A percentile compares a stretch with the other conserved stretches of the same genome.
These are phyloP conservation scores for Struthio camelus DNA, from an alignment of 2,113 vertebrate species.

Conservation along the genomic window DNA sequence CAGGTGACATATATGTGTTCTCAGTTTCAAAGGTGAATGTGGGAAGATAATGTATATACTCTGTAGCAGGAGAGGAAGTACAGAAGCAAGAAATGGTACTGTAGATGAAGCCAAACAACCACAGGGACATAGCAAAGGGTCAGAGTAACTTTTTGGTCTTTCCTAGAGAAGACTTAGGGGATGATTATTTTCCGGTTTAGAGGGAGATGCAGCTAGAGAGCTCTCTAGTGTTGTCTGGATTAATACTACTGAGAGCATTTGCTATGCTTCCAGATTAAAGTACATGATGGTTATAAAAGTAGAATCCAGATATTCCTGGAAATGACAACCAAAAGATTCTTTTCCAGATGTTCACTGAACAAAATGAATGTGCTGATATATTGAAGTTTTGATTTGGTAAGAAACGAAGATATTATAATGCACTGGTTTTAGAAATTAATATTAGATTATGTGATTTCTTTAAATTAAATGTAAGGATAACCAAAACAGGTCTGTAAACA, in stretches of 20 bases:
- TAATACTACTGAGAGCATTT: neutral
- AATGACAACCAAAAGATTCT: neutral
- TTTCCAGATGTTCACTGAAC: neutral
- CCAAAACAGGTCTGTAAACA: neutral
- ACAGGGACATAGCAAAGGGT: neutral
- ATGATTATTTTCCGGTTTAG: neutral
- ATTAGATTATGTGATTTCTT: neutral
- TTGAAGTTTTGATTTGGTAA: neutral
- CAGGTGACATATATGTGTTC: neutral
- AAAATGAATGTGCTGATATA: neutral
- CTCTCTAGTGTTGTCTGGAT: neutral
- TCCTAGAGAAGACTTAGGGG: neutral
- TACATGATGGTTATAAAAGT: neutral
- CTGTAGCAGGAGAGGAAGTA: neutral
- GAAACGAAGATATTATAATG: neutral
- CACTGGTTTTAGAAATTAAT: neutral
- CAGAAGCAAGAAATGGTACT: neutral
- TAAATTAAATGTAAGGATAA: neutral
- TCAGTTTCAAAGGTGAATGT: neutral
- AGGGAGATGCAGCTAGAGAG: neutral
- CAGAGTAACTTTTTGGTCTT: neutral
- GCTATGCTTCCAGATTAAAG: neutral
- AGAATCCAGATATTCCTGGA: neutral
- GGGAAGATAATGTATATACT: neutral
- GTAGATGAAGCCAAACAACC: neutral